Base-by-base conservation (phyloP, 2,113 vertebrate genomes). In the Ceyx cyanopectus region DNA sequence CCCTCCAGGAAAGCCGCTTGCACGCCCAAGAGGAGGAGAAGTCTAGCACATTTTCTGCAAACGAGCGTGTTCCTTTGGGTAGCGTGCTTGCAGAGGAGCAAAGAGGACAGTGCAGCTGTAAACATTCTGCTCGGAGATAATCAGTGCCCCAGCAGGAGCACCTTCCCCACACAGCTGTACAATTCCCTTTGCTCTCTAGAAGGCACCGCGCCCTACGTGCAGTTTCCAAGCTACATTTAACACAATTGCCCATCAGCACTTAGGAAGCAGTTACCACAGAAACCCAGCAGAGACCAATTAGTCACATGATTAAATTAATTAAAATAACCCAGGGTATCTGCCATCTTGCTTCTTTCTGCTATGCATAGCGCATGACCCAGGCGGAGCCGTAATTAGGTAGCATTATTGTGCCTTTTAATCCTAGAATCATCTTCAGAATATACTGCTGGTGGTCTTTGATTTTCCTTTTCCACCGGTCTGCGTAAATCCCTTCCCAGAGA, bases 241-340 rank as follows among this genome's bases (percentile, higher is more conserved):
- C 97, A 98, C 97, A 98, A 98, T 98, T 97, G 98, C 97, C 97
- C 97, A 97, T 97, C 97, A 98, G 97, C 97, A 97, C 96, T 97
- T 97, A 98, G 97, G 97, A 98, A 98, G 97, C 97, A 98, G 98
- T 98, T 98, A 98, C 97, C 97, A 98, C 98, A 98, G 98, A 98
- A 98, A 98, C 98, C 98, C 98, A 98, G 97, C 97, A 97, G 98
- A 98, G 97, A 97, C 97, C 98, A 98, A 98, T 98, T 98, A 98
- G 97, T 98, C 97, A 98, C 98, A 97, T 98, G 98, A 98, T 98
- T 98, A 98, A 98, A 98, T 98, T 98, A 98, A 98, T 98, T 98
- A 97, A 98, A 98, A 98, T 97, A 98, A 98, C 95, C 97, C 96
- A 96, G 96, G 97, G 97, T 97, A 97, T 97, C 97, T 98, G 97